Percentiles rank a stretch among this genome's conserved stretches.
phyloP scores from a whole-genome alignment of 2,113 vertebrate genomes.

The Cettia cetti region DNA sequence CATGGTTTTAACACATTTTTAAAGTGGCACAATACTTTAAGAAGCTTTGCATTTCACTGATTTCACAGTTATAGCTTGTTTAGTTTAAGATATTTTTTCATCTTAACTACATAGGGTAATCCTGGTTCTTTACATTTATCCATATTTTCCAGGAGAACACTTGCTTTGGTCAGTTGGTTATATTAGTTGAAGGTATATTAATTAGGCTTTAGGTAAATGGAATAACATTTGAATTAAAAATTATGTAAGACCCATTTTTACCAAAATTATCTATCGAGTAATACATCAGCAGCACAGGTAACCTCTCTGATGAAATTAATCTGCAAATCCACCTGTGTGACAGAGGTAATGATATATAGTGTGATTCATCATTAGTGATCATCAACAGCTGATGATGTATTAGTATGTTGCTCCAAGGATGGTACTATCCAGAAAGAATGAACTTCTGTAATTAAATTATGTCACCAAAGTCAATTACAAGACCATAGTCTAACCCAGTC shows the following conservation, averaged over 20 bases:
- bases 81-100: not conserved
- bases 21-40: not conserved
- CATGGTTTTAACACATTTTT: not conserved
- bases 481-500: not conserved
- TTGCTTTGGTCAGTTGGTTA: not conserved
- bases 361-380: slow-evolving; percentile 68
- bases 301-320: slow-evolving; percentile 64
- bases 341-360: slow-evolving; percentile 67
- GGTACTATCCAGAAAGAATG: slow-evolving; percentile 42
- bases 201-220: not conserved
- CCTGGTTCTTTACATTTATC: not conserved
- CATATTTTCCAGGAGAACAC: not conserved
- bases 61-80: not conserved
- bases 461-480: not conserved
- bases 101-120: not conserved
- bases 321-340: slow-evolving; percentile 68
- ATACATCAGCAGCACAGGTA: slow-evolving; percentile 57
- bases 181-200: not conserved
- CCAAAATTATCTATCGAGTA: slow-evolving; percentile 44
- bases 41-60: not conserved
- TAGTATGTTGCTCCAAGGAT: slow-evolving; percentile 51
- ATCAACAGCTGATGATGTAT: slow-evolving; percentile 66
- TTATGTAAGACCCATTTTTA: slow-evolving; percentile 36
- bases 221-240: slow-evolving; percentile 21
- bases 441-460: slow-evolving; percentile 45